These are phyloP conservation scores for Mesitornis unicolor DNA, from an alignment of 2,113 vertebrate species.

Conservation along the genomic window DNA sequence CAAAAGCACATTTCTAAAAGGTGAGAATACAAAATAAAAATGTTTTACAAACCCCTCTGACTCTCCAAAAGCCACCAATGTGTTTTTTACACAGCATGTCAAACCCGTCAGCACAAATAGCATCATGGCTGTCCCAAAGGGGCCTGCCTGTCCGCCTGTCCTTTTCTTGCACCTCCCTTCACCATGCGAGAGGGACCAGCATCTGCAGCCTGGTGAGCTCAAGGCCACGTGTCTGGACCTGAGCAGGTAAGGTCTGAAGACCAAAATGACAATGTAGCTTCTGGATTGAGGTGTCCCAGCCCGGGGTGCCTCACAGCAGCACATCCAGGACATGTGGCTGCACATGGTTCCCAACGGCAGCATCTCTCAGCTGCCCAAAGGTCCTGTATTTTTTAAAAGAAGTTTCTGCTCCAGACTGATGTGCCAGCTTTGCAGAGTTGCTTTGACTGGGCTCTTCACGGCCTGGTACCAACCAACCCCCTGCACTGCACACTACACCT, in stretches of 20 bases:
- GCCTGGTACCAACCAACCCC: fast-evolving
- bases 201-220: too few species aligned
- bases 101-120: not conserved
- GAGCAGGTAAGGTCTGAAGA: not conserved
- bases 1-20: not conserved
- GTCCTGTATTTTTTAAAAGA: not conserved
- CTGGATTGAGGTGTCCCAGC: not conserved
- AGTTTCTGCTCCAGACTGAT: fast-evolving
- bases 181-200: not conserved
- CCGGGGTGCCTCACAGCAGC: not conserved
- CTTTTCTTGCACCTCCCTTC: not conserved
- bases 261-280: not conserved
- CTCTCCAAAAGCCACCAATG: not conserved
- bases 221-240: not conserved
- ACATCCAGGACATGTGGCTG: not conserved
- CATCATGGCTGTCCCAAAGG: not conserved
- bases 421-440: not conserved
- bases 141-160: not conserved
- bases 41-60: not conserved
- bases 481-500: not conserved
- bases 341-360: not conserved
- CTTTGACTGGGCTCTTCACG: not conserved
- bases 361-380: not conserved
- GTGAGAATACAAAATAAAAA: not conserved
- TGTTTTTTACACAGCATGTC: not conserved